These are phyloP conservation scores for Clanis bilineata DNA, from an alignment of 2,888 invertebrate genomes.

Conservation along the genomic window DNA sequence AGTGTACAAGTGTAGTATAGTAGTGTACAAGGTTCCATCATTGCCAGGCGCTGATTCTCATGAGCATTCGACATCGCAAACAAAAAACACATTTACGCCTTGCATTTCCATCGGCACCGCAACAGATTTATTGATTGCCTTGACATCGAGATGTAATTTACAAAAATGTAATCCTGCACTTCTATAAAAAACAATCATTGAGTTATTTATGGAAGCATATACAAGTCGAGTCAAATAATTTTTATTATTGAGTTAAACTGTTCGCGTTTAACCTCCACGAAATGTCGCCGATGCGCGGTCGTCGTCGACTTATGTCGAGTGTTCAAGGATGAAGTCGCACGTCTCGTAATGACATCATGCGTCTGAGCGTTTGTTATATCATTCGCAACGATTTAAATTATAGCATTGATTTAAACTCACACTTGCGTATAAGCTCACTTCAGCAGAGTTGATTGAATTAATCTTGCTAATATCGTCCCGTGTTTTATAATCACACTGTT, in stretches of 20 bases:
- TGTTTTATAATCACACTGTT: background rate
- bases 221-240: background rate
- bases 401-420: constrained; percentile 70
- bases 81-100: constrained; percentile 1
- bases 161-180: constrained; percentile 6
- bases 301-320: constrained; percentile 20
- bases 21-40: constrained; percentile 47
- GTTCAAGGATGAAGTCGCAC: constrained; percentile 6
- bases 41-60: constrained; percentile 27
- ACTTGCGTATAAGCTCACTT: background rate
- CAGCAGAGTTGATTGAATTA: background rate
- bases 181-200: constrained; percentile 8
- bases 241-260: constrained; percentile 1
- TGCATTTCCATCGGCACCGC: background rate
- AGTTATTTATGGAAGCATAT: constrained; percentile 11
- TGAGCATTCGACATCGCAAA: constrained; percentile 4
- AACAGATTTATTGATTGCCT: constrained; percentile 13
- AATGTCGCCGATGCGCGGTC: constrained; percentile 8
- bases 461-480: constrained; percentile 24
- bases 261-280: background rate
- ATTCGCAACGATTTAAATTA: constrained; percentile 75
- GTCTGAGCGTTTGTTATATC: constrained; percentile 53
- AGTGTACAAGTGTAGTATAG: constrained; percentile 43
- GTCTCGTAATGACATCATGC: constrained; percentile 61
- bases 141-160: constrained; percentile 11